A percentile compares a stretch with the other conserved stretches of the same genome.
Conservation (phyloP, 2,888 invertebrate genomes). For the Meandrusa payeni region DNA sequence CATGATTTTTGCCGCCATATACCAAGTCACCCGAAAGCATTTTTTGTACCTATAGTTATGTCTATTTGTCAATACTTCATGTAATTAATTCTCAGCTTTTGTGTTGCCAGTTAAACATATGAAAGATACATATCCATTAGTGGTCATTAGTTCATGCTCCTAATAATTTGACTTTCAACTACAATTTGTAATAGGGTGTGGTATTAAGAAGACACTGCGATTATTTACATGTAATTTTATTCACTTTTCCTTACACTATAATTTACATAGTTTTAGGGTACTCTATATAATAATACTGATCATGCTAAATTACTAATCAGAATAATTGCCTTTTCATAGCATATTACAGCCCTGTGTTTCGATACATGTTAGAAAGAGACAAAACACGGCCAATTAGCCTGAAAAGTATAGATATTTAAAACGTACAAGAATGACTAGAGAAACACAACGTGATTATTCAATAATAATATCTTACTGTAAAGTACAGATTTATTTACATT, state of each 20-base stretch:
- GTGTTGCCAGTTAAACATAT: no score
- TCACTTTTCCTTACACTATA: slow-evolving; percentile 18
- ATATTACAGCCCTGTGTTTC: slow-evolving; percentile 9
- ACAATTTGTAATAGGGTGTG: no score
- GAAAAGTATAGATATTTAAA: slow-evolving; percentile 2
- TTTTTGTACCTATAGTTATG: no score
- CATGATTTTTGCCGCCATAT: no score
- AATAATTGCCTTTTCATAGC: slow-evolving; percentile 9
- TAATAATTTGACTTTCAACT: no score
- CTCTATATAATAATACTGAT: slow-evolving; percentile 21
- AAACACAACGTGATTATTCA: slow-evolving; percentile 23
- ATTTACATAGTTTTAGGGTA: slow-evolving; percentile 19
- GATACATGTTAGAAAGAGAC: slow-evolving; percentile 17
- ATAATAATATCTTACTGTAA: slow-evolving; percentile 1
- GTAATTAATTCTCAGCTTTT: no score
- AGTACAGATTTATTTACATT: slow-evolving; percentile 17
- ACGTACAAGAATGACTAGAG: slow-evolving; percentile 31
- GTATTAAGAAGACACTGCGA: slow-evolving; percentile 8
- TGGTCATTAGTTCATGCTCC: no score
- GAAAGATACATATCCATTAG: no score
- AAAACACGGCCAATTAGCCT: not conserved
- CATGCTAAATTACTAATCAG: slow-evolving; percentile 10
- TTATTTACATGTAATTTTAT: slow-evolving; percentile 23
- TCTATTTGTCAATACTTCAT: no score
- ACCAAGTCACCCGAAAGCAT: no score